These are phyloP conservation scores for Bombus soroeensis DNA, from an alignment of 1,140 invertebrate species.

Conservation along the genomic window DNA sequence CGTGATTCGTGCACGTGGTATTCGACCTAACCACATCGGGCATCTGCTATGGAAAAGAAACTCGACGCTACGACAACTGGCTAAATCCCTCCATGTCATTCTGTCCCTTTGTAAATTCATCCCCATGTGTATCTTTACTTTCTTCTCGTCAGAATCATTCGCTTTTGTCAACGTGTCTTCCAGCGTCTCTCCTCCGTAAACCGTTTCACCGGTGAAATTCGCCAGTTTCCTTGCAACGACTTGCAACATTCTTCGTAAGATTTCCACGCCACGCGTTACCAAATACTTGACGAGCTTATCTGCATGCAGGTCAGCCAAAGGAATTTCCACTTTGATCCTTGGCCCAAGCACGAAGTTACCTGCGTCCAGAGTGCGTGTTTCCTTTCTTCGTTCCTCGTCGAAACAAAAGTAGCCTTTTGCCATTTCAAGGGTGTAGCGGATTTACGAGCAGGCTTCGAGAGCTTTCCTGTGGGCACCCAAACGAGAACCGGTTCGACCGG, in stretches of 20 bases:
- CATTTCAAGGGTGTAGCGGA: constrained; percentile 47
- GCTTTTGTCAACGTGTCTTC: neutral
- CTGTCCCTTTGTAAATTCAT: neutral
- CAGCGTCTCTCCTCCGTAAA: no score
- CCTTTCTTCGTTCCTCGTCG: constrained; percentile 44
- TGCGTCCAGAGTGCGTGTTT: neutral
- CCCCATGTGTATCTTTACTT: neutral
- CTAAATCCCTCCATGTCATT: neutral
- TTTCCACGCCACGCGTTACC: neutral
- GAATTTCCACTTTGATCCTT: no score
- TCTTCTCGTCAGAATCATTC: neutral
- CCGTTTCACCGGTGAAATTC: neutral
- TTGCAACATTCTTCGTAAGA: neutral
- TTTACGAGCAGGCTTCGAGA: constrained; percentile 41
- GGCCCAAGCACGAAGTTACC: neutral
- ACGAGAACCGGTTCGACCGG: constrained; percentile 75
- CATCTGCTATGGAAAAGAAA: neutral
- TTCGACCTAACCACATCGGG: neutral
- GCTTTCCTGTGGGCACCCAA: constrained; percentile 50
- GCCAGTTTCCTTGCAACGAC: neutral
- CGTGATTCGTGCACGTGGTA: neutral
- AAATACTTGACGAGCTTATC: neutral
- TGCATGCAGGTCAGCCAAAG: rapidly evolving
- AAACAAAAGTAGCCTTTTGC: constrained; percentile 75
- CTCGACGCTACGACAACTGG: no score